phyloP scores from a whole-genome alignment of 2,113 vertebrate species.

The Campylomormyrus numenius region DNA sequence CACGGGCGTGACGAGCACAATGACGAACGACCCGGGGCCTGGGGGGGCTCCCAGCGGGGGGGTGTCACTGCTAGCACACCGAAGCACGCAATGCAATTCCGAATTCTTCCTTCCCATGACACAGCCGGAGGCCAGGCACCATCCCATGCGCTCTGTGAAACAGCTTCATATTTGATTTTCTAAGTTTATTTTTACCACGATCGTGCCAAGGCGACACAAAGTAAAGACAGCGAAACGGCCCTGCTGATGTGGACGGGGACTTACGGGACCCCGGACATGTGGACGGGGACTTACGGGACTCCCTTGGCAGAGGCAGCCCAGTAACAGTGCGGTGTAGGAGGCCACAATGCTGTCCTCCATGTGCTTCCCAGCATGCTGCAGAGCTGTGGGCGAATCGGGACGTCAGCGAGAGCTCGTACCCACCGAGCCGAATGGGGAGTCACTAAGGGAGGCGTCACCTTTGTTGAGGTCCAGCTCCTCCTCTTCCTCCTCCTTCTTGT shows the following conservation, averaged over 20 bases:
- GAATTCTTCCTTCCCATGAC: neutral
- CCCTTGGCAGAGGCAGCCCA: slow-evolving; percentile 94
- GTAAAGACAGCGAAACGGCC: neutral
- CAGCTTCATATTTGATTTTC: neutral
- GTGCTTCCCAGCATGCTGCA: slow-evolving; percentile 97
- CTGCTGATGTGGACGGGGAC: slow-evolving; percentile 36
- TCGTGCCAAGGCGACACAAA: neutral
- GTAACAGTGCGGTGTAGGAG: slow-evolving; percentile 91
- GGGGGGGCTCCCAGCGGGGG: neutral
- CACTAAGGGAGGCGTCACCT: slow-evolving; percentile 50
- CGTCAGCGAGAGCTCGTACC: neutral
- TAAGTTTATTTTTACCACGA: neutral
- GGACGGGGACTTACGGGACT: slow-evolving; percentile 73
- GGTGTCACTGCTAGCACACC: neutral
- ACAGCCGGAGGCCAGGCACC: neutral
- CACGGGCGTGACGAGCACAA: neutral
- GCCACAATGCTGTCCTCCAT: slow-evolving; percentile 99
- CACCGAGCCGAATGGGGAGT: neutral
- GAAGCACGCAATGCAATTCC: neutral
- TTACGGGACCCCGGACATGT: slow-evolving; percentile 72
- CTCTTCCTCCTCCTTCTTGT: slow-evolving; percentile 80
- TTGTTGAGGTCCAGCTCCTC: slow-evolving; percentile 97
- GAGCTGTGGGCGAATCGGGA: slow-evolving; percentile 59
- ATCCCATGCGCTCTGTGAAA: neutral
- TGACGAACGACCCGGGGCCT: neutral